These are phyloP conservation scores for Pavo muticus DNA, from an alignment of 2,113 vertebrate species.

Conservation along the genomic window DNA sequence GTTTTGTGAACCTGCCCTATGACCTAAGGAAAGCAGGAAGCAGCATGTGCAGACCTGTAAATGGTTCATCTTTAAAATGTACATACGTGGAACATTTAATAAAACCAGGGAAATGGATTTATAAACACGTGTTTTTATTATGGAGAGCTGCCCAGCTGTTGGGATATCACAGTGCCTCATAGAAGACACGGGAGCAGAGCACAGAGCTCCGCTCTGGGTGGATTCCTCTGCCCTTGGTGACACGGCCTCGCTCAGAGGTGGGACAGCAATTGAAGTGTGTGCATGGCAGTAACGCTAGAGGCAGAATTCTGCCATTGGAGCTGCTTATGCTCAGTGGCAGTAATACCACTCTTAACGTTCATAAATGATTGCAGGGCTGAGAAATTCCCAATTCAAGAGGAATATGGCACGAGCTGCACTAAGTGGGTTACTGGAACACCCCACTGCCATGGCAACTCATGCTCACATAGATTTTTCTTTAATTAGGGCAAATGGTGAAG, in stretches of 20 bases:
- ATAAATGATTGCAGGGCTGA: too few relatives aligned
- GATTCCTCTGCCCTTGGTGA: not conserved
- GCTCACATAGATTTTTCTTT: not conserved
- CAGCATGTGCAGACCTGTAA: constrained; percentile 73
- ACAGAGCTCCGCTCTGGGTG: not conserved
- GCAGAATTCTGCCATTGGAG: not conserved
- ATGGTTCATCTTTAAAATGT: constrained; percentile 76
- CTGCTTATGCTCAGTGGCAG: too few relatives aligned
- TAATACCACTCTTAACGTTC: too few relatives aligned
- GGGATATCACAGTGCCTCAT: not conserved
- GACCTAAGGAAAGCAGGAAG: constrained; percentile 49
- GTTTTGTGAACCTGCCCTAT: constrained; percentile 33
- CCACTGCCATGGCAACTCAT: not conserved
- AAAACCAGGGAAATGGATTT: constrained; percentile 80
- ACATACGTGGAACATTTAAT: constrained; percentile 77
- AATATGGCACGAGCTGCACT: not conserved
- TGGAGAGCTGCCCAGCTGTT: not conserved
- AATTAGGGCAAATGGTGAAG: not conserved
- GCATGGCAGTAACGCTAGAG: not conserved
- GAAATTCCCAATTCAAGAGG: too few relatives aligned
- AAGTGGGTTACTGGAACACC: not conserved
- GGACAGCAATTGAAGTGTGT: not conserved
- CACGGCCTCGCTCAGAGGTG: too few relatives aligned
- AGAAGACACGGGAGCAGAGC: not conserved
- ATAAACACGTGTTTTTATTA: constrained; percentile 70